A percentile compares a stretch with the other conserved stretches of the same genome.
Conservation (phyloP, 2,797 vertebrate genomes). For the Lithobates pipiens region DNA sequence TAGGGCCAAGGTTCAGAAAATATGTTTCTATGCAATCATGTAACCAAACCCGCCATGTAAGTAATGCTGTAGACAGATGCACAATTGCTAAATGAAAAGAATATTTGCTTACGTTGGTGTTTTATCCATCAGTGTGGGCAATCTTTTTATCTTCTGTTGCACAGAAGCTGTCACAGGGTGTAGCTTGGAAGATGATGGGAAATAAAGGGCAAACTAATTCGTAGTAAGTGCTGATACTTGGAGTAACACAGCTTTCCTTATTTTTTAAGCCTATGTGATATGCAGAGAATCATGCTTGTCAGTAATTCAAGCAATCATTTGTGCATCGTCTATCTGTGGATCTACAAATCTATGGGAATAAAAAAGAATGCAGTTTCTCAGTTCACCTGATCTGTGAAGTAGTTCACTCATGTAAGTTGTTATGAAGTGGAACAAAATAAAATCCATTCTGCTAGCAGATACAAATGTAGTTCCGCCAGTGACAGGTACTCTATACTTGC, state of each 20-base stretch:
- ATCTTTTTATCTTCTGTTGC: conserved; percentile 16
- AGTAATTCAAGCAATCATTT: neutral
- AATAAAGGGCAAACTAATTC: neutral
- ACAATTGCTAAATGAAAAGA: conserved; percentile 28
- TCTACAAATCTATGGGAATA: neutral
- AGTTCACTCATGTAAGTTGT: conserved; percentile 1
- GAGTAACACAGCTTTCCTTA: neutral
- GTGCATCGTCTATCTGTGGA: neutral
- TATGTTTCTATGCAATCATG: conserved; percentile 15
- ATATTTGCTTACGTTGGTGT: neutral
- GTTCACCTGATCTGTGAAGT: neutral
- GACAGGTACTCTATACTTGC: neutral
- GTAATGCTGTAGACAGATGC: conserved; percentile 18
- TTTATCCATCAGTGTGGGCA: conserved; percentile 15
- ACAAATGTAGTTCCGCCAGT: neutral
- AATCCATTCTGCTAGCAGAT: neutral
- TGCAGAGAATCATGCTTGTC: neutral
- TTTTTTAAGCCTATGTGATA: neutral
- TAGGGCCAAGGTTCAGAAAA: conserved; percentile 6
- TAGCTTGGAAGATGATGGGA: neutral
- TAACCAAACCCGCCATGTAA: neutral
- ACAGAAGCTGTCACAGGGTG: neutral
- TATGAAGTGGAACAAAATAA: conserved; percentile 22
- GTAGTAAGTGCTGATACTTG: neutral
- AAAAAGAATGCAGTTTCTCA: neutral